These are phyloP conservation scores for Odontamblyopus rebecca DNA, from an alignment of 2,797 vertebrate species.

Conservation along the genomic window DNA sequence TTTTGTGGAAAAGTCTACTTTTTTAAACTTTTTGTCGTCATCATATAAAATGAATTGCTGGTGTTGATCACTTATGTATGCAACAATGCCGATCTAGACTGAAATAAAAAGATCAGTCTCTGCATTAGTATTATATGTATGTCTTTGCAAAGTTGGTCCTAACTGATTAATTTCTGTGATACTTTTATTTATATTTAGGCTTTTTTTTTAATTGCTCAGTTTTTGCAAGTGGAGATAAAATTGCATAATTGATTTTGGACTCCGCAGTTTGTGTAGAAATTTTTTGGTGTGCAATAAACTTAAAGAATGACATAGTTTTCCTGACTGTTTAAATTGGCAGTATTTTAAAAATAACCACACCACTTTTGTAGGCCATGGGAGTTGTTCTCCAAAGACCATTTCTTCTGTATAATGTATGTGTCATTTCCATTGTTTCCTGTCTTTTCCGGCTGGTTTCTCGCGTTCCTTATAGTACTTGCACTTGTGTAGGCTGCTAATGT, in stretches of 20 bases:
- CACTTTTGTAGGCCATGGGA: background rate
- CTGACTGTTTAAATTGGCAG: background rate
- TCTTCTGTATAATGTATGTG: slow-evolving; percentile 6
- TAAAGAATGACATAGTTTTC: background rate
- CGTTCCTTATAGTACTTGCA: slow-evolving; percentile 44
- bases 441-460: slow-evolving; percentile 15
- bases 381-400: slow-evolving; percentile 3
- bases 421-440: slow-evolving; percentile 24
- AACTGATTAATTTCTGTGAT: no score
- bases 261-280: background rate
- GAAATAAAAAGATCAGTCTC: no score
- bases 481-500: slow-evolving; percentile 47
- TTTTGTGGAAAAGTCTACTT: no score
- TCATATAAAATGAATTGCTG: no score
- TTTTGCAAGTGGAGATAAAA: no score
- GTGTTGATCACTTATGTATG: no score
- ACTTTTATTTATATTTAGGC: no score
- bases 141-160: no score
- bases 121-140: no score
- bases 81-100: no score
- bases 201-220: no score
- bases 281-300: background rate
- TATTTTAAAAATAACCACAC: background rate
- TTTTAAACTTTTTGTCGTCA: no score
- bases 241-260: background rate